phyloP scores from a whole-genome alignment of 2,888 invertebrate species.

The Griposia aprilina region DNA sequence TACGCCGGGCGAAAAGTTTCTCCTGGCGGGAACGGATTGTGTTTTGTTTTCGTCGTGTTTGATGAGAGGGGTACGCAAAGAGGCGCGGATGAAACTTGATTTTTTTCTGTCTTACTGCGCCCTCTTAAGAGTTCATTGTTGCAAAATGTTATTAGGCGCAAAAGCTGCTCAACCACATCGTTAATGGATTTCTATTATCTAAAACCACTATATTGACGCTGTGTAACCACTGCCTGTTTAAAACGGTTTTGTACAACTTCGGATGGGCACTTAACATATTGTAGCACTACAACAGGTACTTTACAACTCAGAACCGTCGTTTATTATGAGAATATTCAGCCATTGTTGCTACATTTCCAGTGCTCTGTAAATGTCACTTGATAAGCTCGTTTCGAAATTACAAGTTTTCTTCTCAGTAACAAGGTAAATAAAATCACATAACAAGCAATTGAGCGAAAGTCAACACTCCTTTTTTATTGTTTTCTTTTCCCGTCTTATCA shows the following conservation, averaged over 20 bases:
- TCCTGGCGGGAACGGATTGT: too few relatives aligned
- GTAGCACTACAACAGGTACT: not conserved
- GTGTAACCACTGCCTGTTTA: not conserved
- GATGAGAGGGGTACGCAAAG: too few relatives aligned
- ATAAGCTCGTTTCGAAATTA: not conserved
- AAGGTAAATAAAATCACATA: conserved; percentile 6
- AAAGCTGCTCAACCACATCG: not conserved
- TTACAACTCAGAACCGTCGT: not conserved
- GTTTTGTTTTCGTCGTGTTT: too few relatives aligned
- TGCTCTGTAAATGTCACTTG: not conserved
- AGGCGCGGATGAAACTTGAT: too few relatives aligned
- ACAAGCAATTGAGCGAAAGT: conserved; percentile 18
- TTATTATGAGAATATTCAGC: not conserved
- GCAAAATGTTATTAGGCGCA: too few relatives aligned
- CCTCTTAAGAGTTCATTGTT: too few relatives aligned
- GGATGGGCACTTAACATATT: not conserved
- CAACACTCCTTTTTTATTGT: conserved; percentile 20
- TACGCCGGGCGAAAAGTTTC: too few relatives aligned
- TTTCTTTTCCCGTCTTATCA: conserved; percentile 18
- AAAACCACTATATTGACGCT: not conserved
- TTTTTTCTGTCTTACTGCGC: too few relatives aligned
- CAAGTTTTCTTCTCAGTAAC: not conserved
- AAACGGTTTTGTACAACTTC: not conserved
- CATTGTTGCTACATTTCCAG: not conserved
- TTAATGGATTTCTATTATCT: not conserved